Percentiles rank a stretch among this genome's conserved stretches.
Evolutionary conservation across 64 coral and sea anemone genomes (phyloP).

Genomic region (Dendronephthya gigantea): DNA sequence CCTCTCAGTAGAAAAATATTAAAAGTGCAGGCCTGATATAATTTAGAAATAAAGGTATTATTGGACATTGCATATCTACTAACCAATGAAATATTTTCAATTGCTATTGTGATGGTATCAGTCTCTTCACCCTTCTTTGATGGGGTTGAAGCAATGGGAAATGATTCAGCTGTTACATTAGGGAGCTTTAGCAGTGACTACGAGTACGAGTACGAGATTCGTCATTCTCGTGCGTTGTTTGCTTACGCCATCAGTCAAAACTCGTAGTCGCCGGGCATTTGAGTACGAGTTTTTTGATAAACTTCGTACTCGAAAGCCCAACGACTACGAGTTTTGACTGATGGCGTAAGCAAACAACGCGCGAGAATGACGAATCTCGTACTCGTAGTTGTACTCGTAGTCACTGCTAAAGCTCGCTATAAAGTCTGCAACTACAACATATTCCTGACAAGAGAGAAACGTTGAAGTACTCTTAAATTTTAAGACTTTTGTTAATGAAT

Average conservation of each 20-base stretch:
- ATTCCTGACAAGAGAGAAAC: constrained; percentile 19
- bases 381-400: no score
- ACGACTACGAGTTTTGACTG: no score
- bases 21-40: background rate
- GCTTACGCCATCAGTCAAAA: no score
- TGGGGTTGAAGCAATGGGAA: constrained; percentile 1
- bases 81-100: constrained; percentile 9
- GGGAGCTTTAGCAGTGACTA: no score
- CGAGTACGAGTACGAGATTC: no score
- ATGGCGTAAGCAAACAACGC: no score
- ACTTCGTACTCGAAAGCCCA: no score
- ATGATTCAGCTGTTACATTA: background rate
- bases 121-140: background rate
- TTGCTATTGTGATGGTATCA: constrained; percentile 4
- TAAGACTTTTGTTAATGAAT: constrained; percentile 16
- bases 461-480: background rate
- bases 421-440: constrained; percentile 8
- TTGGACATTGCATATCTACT: background rate
- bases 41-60: background rate
- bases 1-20: constrained; percentile 13
- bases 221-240: no score
- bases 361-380: no score
- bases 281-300: no score
- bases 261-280: no score
- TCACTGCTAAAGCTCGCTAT: no score